These are phyloP conservation scores for Folsomia manolachei DNA, from an alignment of 2,888 invertebrate species.

Conservation along the genomic window DNA sequence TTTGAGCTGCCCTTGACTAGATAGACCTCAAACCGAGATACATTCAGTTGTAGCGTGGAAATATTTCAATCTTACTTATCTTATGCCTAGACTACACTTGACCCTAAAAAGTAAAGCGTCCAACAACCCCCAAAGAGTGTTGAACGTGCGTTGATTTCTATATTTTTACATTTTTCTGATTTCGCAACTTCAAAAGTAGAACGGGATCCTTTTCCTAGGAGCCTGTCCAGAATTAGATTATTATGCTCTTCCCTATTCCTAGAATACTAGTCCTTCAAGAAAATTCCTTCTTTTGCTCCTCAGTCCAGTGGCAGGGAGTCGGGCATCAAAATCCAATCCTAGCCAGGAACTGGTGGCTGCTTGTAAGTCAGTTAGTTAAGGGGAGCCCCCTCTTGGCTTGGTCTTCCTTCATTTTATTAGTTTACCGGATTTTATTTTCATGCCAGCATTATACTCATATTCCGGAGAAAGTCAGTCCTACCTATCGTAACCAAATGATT, in stretches of 20 bases:
- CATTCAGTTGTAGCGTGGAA: too few relatives aligned
- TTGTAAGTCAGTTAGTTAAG: not conserved
- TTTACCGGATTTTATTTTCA: not conserved
- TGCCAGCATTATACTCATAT: not conserved
- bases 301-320: not conserved
- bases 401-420: not conserved
- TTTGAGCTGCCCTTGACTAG: too few relatives aligned
- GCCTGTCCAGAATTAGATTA: constrained; percentile 37
- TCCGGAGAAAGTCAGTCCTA: too few relatives aligned
- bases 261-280: too few relatives aligned
- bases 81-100: too few relatives aligned
- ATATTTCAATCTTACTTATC: too few relatives aligned
- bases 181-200: constrained; percentile 44
- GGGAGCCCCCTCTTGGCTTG: too few relatives aligned
- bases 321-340: not conserved
- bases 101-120: constrained; percentile 4
- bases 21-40: too few relatives aligned
- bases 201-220: constrained; percentile 15
- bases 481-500: too few relatives aligned
- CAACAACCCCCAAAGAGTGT: not conserved
- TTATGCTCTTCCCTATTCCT: not conserved
- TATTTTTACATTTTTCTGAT: constrained; percentile 35
- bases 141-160: constrained; percentile 39
- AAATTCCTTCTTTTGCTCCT: too few relatives aligned
- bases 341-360: not conserved